Evolutionary conservation across 2,113 vertebrate species (phyloP), one percentile per base, ranked within the genome.

Genomic region (Microtus ochrogaster): DNA sequence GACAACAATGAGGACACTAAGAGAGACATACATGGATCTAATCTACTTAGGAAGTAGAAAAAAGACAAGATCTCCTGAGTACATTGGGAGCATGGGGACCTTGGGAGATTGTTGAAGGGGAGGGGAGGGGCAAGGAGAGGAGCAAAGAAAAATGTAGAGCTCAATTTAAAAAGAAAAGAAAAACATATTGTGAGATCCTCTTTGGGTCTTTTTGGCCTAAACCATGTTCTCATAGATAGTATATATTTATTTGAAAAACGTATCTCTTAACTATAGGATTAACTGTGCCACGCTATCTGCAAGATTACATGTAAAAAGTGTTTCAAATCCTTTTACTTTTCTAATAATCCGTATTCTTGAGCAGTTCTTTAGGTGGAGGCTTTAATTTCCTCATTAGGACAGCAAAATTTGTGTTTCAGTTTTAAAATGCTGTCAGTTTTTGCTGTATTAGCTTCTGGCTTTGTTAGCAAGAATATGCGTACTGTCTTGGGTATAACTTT

Each of bases 241-340:
- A 66, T 22, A 6, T 5, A 36, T 13, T 81, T 86, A 95, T 73
- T 85, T 96, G 30, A 92, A 97, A 95, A 89, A 10, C 17, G 44
- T 52, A 84, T 86, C 79, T 21, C 84, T 28, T 65, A 93, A 55
- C 33, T 66, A 47, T 22, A 22, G 28, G 41, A 96, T 83, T 87
- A n/a, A 93, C 28, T 52, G 26, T 41, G 44, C 33, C 76, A 68
- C 0, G n/a, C 49, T 94, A 52, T 33, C 14, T 17, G 61, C 76
- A 86, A 82, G 86, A 65, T 91, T 24, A n/a, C 12, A 66, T 0
- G 52, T 76, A 55, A n/a, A 77, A 68, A 26, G n/a, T 81, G 21
- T 66, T 87, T 93, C 39, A 76, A 86, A 66, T 70, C 78, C n/a
- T 81, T 81, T n/a, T 70, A 90, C 39, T 21, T 44, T 92, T 94